A percentile compares a stretch with the other conserved stretches of the same genome.
These are phyloP conservation scores for Brachyopa scutellaris DNA, from an alignment of 2,888 invertebrate genomes.

Conservation along the genomic window DNA sequence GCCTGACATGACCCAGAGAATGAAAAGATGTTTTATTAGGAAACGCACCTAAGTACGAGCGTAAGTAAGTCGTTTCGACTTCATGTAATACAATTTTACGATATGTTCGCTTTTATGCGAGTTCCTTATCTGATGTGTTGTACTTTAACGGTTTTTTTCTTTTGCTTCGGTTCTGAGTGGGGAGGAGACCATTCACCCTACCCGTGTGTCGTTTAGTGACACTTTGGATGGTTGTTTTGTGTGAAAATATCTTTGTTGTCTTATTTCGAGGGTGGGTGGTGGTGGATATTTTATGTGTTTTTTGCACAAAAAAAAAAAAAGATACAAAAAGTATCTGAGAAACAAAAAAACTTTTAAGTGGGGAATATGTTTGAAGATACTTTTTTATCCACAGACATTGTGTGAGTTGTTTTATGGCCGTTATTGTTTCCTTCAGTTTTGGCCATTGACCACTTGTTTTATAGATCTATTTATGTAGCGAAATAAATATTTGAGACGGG, in stretches of 20 bases:
- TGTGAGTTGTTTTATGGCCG: slow-evolving; percentile 37
- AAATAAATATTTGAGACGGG: slow-evolving; percentile 60
- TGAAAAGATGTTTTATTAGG: slow-evolving; percentile 53
- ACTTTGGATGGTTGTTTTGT: slow-evolving; percentile 41
- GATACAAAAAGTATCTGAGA: too few species aligned
- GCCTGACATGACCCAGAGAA: slow-evolving; percentile 54
- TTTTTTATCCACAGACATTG: slow-evolving; percentile 13
- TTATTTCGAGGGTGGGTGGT: not conserved
- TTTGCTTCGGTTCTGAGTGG: not conserved
- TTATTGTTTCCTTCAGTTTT: slow-evolving; percentile 63
- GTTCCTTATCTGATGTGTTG: slow-evolving; percentile 56
- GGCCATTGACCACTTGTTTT: slow-evolving; percentile 63
- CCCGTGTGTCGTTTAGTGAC: slow-evolving; percentile 12
- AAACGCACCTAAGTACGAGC: slow-evolving; percentile 12
- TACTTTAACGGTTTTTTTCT: slow-evolving; percentile 7
- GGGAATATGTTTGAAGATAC: slow-evolving; percentile 23
- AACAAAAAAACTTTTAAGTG: slow-evolving; percentile 44
- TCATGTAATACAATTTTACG: slow-evolving; percentile 63
- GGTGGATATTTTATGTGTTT: not conserved
- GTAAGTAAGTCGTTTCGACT: slow-evolving; percentile 37
- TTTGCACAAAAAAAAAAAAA: slow-evolving; percentile 19
- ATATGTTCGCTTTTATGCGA: slow-evolving; percentile 64
- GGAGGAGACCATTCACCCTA: not conserved
- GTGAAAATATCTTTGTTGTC: slow-evolving; percentile 44
- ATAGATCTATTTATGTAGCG: slow-evolving; percentile 22